Evolutionary conservation across 2,113 vertebrate genomes (phyloP), one percentile per base, ranked within the genome.

Genomic region (Microtus ochrogaster): DNA sequence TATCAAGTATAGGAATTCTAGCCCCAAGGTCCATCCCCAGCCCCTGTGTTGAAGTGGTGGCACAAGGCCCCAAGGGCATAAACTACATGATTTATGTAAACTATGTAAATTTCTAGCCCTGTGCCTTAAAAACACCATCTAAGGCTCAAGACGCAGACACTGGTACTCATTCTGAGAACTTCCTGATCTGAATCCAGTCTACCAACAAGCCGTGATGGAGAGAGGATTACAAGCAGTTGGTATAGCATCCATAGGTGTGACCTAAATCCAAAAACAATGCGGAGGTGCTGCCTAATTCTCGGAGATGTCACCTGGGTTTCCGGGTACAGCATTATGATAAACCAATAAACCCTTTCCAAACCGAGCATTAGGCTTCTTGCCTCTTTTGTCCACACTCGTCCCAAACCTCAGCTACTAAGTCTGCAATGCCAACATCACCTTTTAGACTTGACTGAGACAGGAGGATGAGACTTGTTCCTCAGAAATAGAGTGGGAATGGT

Each of bases 401-500:
- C 12, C 7, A 2, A n/a, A 78, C 77, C 55, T 92, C 74, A 28
- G 76, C 82, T 66, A 73, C 61, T 63, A 65, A 47, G 61, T 92
- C 72, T 47, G 26, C 47, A 49, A 83, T 94, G 39, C 22, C 26
- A 30, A 49, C 39, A 47, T 13, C 17, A 79, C 44, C 16, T 91
- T 77, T 89, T 58, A 88, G 83, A 77, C 17, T 21, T 85, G 66
- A 66, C 7, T 1, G 33, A 94, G 77, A 55, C 36, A 41, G n/a
- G 14, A 61, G 49, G 72, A 68, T 61, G 36, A 49, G 17, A 95
- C 26, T 92, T 66, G 36, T 0, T 12, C 8, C 78, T 94, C 49
- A 91, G 85, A 92, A 94, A 88, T 7, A 65, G 28, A 65, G 19
- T 90, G 58, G 70, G 88, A 90, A 89, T 68, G 22, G 77, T 94